Base-by-base conservation (phyloP, 2,113 vertebrate genomes). In the Caretta caretta region DNA sequence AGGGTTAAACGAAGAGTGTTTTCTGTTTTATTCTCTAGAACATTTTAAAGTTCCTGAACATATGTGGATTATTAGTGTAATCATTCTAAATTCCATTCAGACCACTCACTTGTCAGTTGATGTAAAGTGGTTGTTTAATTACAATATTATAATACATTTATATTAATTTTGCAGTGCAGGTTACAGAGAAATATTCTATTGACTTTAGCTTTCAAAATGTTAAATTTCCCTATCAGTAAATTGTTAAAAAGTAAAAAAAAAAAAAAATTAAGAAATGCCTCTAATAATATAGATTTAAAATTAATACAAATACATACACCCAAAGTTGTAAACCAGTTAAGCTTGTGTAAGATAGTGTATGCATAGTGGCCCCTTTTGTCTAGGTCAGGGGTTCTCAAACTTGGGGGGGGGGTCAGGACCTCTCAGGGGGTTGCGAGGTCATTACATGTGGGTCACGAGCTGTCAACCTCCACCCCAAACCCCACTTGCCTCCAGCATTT, bases 241-340 rank as follows among this genome's bases (percentile, higher is more conserved):
- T 2, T 13, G 7, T 3, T 82, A 48, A 10, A 7, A 0, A 0
- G 19, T 42, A 51, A 53, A 54, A 54, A 8, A 53, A 62, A 75
- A 84, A 62, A 4, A 1, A 3, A 2, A 0, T 0, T 9, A 19
- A 50, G 27, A 75, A 31, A 49, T 1, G 0, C 1, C 49, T 48
- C 79, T 53, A 4, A 62, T 72, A 14, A 9, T 27, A 16, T 3
- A 84, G 25, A 76, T 46, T 72, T 80, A 3, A 89, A 90, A 87
- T 4, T 29, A 62, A 72, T 31, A 65, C 29, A 65, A 65, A 65
- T 5, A 65, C 27, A 59, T 14, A 65, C 29, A 65, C 31, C 6
- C 29, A 42, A 42, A n/a, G 69, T 5, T 75, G n/a, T 42, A 42
- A 22, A 75, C 42, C n/a, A 75, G 10, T 75, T 42, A 42, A 24